Evolutionary conservation across 1,140 invertebrate species (phyloP).

Genomic region (Babylonia areolata): DNA sequence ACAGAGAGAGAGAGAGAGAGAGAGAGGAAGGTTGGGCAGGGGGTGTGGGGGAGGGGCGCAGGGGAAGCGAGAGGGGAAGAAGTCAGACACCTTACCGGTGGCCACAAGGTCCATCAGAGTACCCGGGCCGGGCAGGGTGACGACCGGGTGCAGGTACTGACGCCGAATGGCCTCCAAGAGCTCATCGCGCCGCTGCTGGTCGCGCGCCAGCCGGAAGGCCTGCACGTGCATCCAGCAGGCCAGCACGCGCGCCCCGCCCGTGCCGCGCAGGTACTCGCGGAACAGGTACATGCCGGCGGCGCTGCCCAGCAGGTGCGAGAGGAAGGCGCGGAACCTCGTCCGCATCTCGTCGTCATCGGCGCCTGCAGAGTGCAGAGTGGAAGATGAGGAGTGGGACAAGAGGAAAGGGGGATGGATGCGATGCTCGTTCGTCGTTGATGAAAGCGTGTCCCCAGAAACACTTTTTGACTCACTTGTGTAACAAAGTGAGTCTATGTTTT

Average conservation of each 20-base stretch:
- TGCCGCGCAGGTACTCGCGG: slow-evolving; percentile 23
- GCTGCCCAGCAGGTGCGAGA: slow-evolving; percentile 28
- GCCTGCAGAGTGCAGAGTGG: background rate
- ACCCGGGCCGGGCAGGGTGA: slow-evolving; percentile 10
- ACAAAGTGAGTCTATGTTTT: too few relatives aligned
- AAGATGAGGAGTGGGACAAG: too few relatives aligned
- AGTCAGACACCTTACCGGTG: too few relatives aligned
- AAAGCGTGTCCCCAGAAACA: too few relatives aligned
- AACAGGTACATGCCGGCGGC: slow-evolving; percentile 39
- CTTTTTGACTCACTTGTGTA: too few relatives aligned
- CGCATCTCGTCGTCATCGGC: background rate
- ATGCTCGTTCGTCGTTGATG: too few relatives aligned
- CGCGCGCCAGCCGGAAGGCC: slow-evolving; percentile 3
- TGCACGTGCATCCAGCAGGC: slow-evolving; percentile 43
- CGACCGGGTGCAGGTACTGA: background rate
- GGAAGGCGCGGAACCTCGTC: background rate
- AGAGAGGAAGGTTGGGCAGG: too few relatives aligned
- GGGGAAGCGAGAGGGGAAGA: too few relatives aligned
- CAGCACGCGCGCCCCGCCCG: slow-evolving; percentile 29
- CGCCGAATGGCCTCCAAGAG: background rate
- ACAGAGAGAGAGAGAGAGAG: too few relatives aligned
- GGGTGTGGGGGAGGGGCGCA: too few relatives aligned
- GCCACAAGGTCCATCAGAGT: background rate
- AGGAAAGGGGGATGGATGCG: too few relatives aligned
- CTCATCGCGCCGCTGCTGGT: background rate